Percentiles rank a stretch among this genome's conserved stretches.
Evolutionary conservation across 1,140 invertebrate species (phyloP).

Genomic region (Temnothorax longispinosus): DNA sequence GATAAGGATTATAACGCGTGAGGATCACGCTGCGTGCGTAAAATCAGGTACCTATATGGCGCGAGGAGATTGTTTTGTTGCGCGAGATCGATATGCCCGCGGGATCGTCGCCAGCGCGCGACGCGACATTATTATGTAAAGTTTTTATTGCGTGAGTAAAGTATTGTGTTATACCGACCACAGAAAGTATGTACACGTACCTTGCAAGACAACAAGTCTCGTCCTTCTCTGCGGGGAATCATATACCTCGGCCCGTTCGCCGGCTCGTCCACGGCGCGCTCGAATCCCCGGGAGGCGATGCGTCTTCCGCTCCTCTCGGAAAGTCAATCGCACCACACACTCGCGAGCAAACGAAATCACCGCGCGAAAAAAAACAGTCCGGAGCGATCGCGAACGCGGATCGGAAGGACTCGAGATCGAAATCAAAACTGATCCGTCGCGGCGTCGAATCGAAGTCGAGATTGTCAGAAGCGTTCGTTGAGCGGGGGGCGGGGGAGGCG

Average conservation of each 20-base stretch:
- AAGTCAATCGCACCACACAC: neutral
- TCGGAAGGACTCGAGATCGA: neutral
- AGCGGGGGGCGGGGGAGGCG: neutral
- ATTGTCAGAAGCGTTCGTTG: no score
- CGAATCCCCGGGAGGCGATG: neutral
- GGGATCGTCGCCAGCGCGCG: conserved; percentile 67
- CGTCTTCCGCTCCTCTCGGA: neutral
- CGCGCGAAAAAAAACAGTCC: neutral
- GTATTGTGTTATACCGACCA: conserved; percentile 69
- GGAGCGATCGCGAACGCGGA: neutral
- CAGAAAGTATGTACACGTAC: conserved; percentile 62
- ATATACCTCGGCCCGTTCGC: conserved; percentile 3
- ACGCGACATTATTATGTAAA: conserved; percentile 74
- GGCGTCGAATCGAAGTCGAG: no score
- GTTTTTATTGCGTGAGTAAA: conserved; percentile 77
- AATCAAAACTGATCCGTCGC: neutral
- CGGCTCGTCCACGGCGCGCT: neutral
- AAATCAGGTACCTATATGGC: conserved; percentile 27
- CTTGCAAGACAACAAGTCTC: conserved; percentile 68
- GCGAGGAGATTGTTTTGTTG: conserved; percentile 51
- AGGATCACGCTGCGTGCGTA: conserved; percentile 47
- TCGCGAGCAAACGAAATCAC: neutral
- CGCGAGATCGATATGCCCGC: conserved; percentile 68
- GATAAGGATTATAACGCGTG: conserved; percentile 33
- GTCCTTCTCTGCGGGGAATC: conserved; percentile 64